These are phyloP conservation scores for Furcula furcula DNA, from an alignment of 2,888 invertebrate genomes.

Conservation along the genomic window DNA sequence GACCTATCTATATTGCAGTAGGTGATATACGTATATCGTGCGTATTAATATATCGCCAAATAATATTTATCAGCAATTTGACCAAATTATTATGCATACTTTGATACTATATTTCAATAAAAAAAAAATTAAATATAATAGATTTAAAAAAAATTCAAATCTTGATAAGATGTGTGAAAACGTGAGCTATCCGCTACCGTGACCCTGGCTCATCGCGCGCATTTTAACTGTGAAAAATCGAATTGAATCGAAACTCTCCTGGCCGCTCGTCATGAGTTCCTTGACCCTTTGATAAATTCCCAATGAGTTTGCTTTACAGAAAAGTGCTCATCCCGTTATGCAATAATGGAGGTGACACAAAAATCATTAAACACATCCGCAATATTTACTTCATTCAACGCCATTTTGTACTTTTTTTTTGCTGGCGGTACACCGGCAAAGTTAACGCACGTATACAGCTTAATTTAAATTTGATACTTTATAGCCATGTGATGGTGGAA, in stretches of 20 bases:
- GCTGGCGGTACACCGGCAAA: slow-evolving; percentile 28
- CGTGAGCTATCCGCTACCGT: slow-evolving; percentile 13
- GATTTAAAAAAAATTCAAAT: too few relatives aligned
- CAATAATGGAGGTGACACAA: slow-evolving; percentile 42
- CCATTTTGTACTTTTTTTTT: slow-evolving; percentile 25
- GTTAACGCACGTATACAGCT: slow-evolving; percentile 40
- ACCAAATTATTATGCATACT: too few relatives aligned
- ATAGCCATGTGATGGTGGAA: slow-evolving; percentile 32
- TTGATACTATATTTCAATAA: too few relatives aligned
- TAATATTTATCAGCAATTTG: too few relatives aligned
- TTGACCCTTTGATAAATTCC: slow-evolving; percentile 30
- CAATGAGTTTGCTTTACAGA: slow-evolving; percentile 26
- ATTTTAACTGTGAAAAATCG: slow-evolving; percentile 31
- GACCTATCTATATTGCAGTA: too few relatives aligned
- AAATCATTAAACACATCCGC: slow-evolving; percentile 43
- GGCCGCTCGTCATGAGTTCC: slow-evolving; percentile 23
- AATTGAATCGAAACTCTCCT: slow-evolving; percentile 27
- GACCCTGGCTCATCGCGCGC: slow-evolving; percentile 28
- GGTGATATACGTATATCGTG: too few relatives aligned
- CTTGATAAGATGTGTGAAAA: too few relatives aligned
- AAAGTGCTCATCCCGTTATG: slow-evolving; percentile 50
- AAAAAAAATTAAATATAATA: too few relatives aligned
- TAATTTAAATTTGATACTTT: slow-evolving; percentile 54
- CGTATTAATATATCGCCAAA: too few relatives aligned
- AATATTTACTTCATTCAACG: slow-evolving; percentile 29